These are phyloP conservation scores for Schizopygopsis pylzovi DNA, from an alignment of 2,797 vertebrate species.

Conservation along the genomic window DNA sequence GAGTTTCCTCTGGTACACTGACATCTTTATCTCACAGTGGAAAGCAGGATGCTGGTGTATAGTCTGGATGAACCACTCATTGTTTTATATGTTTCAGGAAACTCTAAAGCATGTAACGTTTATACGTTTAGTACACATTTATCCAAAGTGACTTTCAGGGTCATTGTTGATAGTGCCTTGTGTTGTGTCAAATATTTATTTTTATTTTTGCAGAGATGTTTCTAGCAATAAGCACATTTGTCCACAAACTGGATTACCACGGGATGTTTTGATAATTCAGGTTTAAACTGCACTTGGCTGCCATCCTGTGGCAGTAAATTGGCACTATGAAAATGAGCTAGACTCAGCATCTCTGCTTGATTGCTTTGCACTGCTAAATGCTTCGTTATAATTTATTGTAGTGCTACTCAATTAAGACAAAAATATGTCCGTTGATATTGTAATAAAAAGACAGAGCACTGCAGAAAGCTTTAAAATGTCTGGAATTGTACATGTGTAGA, in stretches of 20 bases:
- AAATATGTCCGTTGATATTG: background rate
- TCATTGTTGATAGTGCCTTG: background rate
- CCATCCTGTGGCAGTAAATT: constrained; percentile 45
- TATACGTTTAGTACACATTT: background rate
- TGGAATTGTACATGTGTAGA: constrained; percentile 40
- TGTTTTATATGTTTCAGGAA: background rate
- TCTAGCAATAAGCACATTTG: background rate
- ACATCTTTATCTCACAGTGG: background rate
- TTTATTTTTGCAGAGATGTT: background rate
- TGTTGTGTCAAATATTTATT: background rate
- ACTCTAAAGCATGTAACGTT: background rate
- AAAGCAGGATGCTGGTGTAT: background rate
- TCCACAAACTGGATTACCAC: background rate
- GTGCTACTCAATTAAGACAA: background rate
- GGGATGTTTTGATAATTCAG: constrained; percentile 12
- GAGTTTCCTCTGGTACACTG: background rate
- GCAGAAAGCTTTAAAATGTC: constrained; percentile 23
- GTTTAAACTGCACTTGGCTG: constrained; percentile 30
- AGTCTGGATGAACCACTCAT: background rate
- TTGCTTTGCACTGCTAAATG: background rate
- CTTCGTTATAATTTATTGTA: constrained; percentile 4
- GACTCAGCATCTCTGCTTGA: background rate
- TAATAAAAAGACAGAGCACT: background rate
- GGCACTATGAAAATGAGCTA: background rate
- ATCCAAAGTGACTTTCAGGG: background rate